Evolutionary conservation across 2,797 vertebrate genomes (phyloP).

Genomic region (Serranus cabrilla): DNA sequence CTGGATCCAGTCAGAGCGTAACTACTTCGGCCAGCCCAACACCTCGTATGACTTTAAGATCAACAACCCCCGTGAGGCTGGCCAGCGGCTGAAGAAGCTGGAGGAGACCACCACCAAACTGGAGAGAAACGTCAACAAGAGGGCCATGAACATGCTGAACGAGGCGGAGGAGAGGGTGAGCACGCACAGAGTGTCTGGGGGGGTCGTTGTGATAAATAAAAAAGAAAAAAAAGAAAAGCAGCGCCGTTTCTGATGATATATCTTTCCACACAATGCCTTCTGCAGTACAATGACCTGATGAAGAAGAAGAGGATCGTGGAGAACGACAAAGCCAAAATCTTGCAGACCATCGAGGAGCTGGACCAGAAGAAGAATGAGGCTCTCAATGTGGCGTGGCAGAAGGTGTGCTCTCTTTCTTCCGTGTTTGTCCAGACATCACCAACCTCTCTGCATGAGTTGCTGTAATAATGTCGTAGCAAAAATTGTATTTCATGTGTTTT

Average conservation of each 20-base stretch:
- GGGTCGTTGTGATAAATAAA: too few species aligned
- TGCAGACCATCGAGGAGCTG: constrained; percentile 93
- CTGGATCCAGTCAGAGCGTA: constrained; percentile 93
- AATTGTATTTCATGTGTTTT: too few species aligned
- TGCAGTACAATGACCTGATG: constrained; percentile 95
- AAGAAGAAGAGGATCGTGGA: constrained; percentile 96
- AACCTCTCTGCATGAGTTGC: too few species aligned
- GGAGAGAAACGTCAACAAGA: constrained; percentile 91
- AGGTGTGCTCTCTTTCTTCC: constrained; percentile 82
- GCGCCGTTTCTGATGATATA: not conserved
- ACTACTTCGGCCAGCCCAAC: constrained; percentile 92
- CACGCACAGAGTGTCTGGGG: not conserved
- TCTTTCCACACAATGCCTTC: not conserved
- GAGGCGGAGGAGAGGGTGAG: constrained; percentile 94
- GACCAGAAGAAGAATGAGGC: constrained; percentile 95
- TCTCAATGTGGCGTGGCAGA: constrained; percentile 94
- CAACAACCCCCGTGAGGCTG: constrained; percentile 89
- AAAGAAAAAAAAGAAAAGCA: not conserved
- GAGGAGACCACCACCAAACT: constrained; percentile 89
- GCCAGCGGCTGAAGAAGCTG: constrained; percentile 91
- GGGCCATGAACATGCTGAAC: constrained; percentile 92
- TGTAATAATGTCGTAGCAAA: too few species aligned
- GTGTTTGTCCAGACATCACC: too few species aligned
- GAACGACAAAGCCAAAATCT: constrained; percentile 95
- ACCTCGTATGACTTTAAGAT: constrained; percentile 94